Evolutionary conservation across 2,888 invertebrate genomes (phyloP).

Genomic region (Meteorus cinctellus): DNA sequence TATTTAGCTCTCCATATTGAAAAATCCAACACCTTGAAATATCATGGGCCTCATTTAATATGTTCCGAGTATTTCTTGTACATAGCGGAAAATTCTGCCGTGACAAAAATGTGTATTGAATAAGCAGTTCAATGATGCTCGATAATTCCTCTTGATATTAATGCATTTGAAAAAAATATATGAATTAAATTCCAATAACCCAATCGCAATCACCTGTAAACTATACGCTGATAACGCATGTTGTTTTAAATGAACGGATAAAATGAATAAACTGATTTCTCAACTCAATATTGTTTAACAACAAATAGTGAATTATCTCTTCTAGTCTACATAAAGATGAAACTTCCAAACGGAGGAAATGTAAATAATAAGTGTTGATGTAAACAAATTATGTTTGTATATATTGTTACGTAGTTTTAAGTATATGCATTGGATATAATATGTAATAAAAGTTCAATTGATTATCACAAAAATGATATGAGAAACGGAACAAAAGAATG

Average conservation of each 20-base stretch:
- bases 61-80: not conserved
- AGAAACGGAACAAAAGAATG: conserved; percentile 25
- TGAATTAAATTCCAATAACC: not conserved
- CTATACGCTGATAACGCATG: no score
- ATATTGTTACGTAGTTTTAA: conserved; percentile 62
- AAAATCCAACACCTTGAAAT: not conserved
- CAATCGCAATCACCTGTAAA: not conserved
- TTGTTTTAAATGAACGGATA: not conserved
- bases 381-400: conserved; percentile 60
- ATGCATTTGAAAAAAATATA: not conserved
- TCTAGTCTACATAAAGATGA: conserved; percentile 49
- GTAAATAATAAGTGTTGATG: conserved; percentile 59
- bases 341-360: conserved; percentile 53
- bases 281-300: conserved; percentile 1
- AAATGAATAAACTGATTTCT: conserved; percentile 22
- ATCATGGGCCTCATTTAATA: not conserved
- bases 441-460: conserved; percentile 57
- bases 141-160: no score
- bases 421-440: conserved; percentile 52
- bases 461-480: conserved; percentile 51
- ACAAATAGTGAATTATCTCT: conserved; percentile 49
- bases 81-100: not conserved
- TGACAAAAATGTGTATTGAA: not conserved
- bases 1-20: not conserved
- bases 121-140: not conserved